Evolutionary conservation across 2,888 invertebrate species (phyloP).

Genomic region (Cephus nigrinus): DNA sequence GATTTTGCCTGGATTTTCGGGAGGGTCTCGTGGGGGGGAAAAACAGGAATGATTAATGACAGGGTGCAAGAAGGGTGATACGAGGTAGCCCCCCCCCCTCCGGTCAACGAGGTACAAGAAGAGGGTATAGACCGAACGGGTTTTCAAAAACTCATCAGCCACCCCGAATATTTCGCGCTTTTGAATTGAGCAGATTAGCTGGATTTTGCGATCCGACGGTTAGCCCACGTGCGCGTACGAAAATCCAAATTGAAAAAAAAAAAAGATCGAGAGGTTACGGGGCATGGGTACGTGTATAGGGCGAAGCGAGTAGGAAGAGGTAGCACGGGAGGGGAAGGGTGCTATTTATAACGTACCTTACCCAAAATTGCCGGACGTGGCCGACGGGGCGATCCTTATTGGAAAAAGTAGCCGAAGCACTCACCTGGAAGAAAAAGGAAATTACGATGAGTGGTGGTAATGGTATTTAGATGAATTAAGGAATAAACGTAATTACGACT

Average conservation of each 20-base stretch:
- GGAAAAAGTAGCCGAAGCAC: constrained; percentile 7
- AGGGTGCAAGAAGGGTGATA: not conserved
- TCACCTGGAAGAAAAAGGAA: constrained; percentile 39
- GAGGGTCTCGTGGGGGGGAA: constrained; percentile 19
- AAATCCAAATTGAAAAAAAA: not conserved
- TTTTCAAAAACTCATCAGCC: constrained; percentile 8
- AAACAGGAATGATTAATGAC: constrained; percentile 33
- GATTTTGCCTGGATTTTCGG: constrained; percentile 18
- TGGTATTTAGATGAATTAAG: not conserved
- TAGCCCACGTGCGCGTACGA: not conserved
- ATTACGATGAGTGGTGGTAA: constrained; percentile 17
- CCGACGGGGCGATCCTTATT: not conserved
- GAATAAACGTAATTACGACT: not conserved
- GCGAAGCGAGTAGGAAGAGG: not conserved
- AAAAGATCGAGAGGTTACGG: no score
- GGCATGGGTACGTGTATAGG: no score
- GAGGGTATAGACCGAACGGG: not conserved
- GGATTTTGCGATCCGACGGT: not conserved
- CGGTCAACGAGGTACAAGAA: not conserved
- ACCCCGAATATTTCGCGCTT: not conserved
- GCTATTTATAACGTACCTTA: not conserved
- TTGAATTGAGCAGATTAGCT: not conserved
- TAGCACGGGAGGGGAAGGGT: not conserved
- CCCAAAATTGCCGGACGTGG: not conserved
- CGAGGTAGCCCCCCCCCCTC: no score